Conservation (phyloP, 2,797 vertebrate genomes). For the Spinus pinus region DNA sequence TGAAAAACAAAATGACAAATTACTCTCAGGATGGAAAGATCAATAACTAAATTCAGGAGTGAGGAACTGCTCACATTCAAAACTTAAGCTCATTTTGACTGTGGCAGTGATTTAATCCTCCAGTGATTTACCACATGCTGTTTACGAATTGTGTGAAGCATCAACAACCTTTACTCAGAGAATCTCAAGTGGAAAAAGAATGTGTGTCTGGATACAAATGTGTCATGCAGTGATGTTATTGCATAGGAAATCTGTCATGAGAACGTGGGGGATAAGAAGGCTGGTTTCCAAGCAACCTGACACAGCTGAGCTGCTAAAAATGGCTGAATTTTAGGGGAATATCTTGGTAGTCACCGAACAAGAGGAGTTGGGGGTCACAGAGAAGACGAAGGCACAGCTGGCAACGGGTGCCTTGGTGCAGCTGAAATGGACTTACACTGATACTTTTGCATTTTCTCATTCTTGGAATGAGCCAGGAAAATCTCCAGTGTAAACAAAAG, state of each 20-base stretch:
- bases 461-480: neutral
- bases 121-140: constrained; percentile 23
- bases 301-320: constrained; percentile 57
- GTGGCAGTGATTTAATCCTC: constrained; percentile 24
- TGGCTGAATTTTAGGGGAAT: constrained; percentile 32
- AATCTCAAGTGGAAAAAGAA: constrained; percentile 49
- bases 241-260: constrained; percentile 60
- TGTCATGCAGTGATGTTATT: constrained; percentile 51
- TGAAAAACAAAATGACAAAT: neutral
- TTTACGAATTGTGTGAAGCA: neutral
- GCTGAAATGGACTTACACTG: neutral
- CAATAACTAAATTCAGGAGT: neutral
- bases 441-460: neutral
- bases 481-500: neutral
- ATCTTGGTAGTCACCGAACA: neutral
- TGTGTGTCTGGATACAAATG: constrained; percentile 32
- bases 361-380: neutral
- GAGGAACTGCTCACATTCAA: neutral
- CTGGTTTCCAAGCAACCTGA: constrained; percentile 68
- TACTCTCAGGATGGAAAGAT: neutral
- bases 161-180: constrained; percentile 40
- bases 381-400: neutral
- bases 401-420: neutral
- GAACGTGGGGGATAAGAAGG: constrained; percentile 10
- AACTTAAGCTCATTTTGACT: constrained; percentile 18